A percentile compares a stretch with the other conserved stretches of the same genome.
These are phyloP conservation scores for Venusia cambrica DNA, from an alignment of 2,888 invertebrate genomes.

Conservation along the genomic window DNA sequence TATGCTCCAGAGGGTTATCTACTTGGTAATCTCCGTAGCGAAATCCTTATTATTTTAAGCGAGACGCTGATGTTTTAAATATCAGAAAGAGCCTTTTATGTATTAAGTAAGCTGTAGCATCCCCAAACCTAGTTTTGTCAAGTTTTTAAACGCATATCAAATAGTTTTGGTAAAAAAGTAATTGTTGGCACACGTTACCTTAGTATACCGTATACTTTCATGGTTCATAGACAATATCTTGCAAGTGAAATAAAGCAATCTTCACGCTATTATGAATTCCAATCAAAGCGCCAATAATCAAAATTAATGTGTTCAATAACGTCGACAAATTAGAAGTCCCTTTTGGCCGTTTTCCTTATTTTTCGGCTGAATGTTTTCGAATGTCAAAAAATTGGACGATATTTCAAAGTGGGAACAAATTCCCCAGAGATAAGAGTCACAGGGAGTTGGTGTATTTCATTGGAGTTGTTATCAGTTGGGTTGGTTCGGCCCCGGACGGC, in stretches of 20 bases:
- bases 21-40: conserved; percentile 57
- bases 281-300: conserved; percentile 33
- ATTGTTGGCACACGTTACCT: no score
- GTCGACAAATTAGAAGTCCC: conserved; percentile 32
- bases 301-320: conserved; percentile 35
- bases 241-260: no score
- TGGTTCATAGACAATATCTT: no score
- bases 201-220: no score
- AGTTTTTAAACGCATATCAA: no score
- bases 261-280: conserved; percentile 25
- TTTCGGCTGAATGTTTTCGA: conserved; percentile 47
- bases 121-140: conserved; percentile 1
- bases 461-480: conserved; percentile 69
- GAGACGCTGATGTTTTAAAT: conserved; percentile 54
- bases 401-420: conserved; percentile 64
- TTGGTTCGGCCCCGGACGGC: conserved; percentile 19
- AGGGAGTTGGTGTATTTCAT: conserved; percentile 62
- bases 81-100: conserved; percentile 37
- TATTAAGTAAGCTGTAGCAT: conserved; percentile 36
- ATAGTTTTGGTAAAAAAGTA: no score
- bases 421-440: conserved; percentile 55
- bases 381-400: conserved; percentile 61
- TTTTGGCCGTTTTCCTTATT: conserved; percentile 37
- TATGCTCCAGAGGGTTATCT: conserved; percentile 67
- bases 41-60: conserved; percentile 70